Base-by-base conservation (phyloP, 2,113 vertebrate species). In the Leptodactylus fuscus region DNA sequence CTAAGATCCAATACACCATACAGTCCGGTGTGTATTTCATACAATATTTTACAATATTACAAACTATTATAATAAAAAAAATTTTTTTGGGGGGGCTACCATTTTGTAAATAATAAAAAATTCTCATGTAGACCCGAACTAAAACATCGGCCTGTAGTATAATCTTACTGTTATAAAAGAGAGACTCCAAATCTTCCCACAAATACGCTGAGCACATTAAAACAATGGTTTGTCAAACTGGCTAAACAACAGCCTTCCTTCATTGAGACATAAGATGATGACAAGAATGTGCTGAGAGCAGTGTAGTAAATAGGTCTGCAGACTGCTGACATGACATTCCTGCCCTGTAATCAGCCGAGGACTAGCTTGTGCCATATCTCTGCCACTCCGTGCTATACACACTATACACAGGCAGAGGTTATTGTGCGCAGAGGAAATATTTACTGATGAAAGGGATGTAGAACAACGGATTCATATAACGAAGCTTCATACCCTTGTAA, bases 1-100 rank as follows among this genome's bases (percentile, higher is more conserved):
- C 96, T 8, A 94, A 97, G 84, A 91, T 98, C 88, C 93, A 67
- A 87, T 99, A 98, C 85, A 94, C 94, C n/a, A 89, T 99, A 87
- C 95, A 96, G 90, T 94, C 96, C 88, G 97, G 98, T 99, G 87
- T 94, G 93, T 38, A 34, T 20, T 67, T 3, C 58, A 27, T 44
- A 44, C 4, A 44, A 44, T 44, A 44, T 44, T 44, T 44, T 44
- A n/a, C n/a, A n/a, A n/a, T n/a, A n/a, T n/a, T n/a, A n/a, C n/a
- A n/a, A n/a, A n/a, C n/a, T n/a, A n/a, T n/a, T n/a, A n/a, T n/a
- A n/a, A n/a, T n/a, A n/a, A n/a, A n/a, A n/a, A n/a, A n/a, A n/a
- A n/a, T n/a, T n/a, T n/a, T n/a, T 44, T 44, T 44, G 41, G 41
- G 41, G 41, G 41, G n/a, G n/a, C n/a, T n/a, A n/a, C n/a, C n/a